Base-by-base conservation (phyloP, 2,113 vertebrate species). In the Podiceps cristatus region DNA sequence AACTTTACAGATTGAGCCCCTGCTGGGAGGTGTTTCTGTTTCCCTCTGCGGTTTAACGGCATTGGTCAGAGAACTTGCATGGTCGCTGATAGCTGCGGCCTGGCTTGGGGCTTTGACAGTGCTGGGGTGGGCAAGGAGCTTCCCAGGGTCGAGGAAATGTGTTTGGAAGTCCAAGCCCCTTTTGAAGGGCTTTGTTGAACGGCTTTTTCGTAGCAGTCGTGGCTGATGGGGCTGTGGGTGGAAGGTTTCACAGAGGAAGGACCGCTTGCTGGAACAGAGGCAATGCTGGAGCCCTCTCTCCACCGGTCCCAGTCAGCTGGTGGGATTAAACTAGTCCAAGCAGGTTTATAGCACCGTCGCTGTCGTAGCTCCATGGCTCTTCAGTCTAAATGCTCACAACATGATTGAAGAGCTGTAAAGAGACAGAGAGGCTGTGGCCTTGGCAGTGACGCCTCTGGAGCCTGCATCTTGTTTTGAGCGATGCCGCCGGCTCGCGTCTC, bases 401-500 rank as follows among this genome's bases (percentile, higher is more conserved):
- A 42, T 12, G 18, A 13, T 35, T 90, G 14, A 37, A 47, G 47
- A n/a, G 35, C 18, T 33, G 15, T 45, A n/a, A 71, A 62, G 64
- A 76, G 28, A 27, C 67, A 56, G 24, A 52, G 47, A 35, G 74
- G n/a, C 62, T 72, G 52, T 44, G 82, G 71, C 71, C 40, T 56
- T 69, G 42, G 20, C 14, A 44, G 23, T n/a, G 73, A 11, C 24
- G 35, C 77, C 67, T 56, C 50, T 72, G 68, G 40, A 9, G 14
- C 23, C 35, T 69, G 27, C 19, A 10, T 31, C 9, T 6, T 24
- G 9, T 47, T 77, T 52, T 71, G 27, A 19, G 37, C 0, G 0
- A 12, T 0, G 2, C 10, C 3, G 2, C 81, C 63, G 37, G 8
- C 20, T 53, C 49, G 1, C 31, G 7, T 50, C n/a, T 76, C 55